Evolutionary conservation across 2,113 vertebrate genomes (phyloP).

Genomic region (Albula glossodonta): DNA sequence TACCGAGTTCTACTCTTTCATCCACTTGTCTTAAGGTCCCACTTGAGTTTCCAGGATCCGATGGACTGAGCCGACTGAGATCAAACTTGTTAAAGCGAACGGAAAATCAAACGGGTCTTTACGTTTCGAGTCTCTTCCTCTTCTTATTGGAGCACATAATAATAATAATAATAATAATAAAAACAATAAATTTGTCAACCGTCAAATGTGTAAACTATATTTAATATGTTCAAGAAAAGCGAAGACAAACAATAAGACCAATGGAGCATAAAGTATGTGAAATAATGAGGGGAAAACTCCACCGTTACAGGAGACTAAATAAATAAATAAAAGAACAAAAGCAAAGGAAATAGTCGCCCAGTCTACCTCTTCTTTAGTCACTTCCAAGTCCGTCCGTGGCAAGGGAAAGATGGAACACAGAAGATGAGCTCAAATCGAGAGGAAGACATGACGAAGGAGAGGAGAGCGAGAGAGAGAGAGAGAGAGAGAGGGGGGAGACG

Average conservation of each 20-base stretch:
- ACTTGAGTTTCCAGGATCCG: conserved; percentile 58
- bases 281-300: neutral
- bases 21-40: conserved; percentile 56
- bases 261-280: neutral
- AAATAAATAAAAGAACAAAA: conserved; percentile 11
- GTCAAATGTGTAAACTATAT: neutral
- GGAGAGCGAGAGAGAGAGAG: conserved; percentile 34
- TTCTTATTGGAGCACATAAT: neutral
- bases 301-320: neutral
- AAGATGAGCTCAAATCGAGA: conserved; percentile 14
- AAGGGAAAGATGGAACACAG: conserved; percentile 5
- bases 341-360: neutral
- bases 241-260: neutral
- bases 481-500: conserved; percentile 37
- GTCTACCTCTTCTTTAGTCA: conserved; percentile 24
- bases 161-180: conserved; percentile 14
- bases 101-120: neutral
- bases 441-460: conserved; percentile 28
- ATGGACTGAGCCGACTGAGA: conserved; percentile 47
- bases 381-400: conserved; percentile 25
- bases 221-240: neutral
- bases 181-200: neutral
- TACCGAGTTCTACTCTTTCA: conserved; percentile 67
- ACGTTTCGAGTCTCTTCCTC: conserved; percentile 22
- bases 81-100: conserved; percentile 46